Base-by-base conservation (phyloP, 2,888 invertebrate species). In the Melitaea athalia region DNA sequence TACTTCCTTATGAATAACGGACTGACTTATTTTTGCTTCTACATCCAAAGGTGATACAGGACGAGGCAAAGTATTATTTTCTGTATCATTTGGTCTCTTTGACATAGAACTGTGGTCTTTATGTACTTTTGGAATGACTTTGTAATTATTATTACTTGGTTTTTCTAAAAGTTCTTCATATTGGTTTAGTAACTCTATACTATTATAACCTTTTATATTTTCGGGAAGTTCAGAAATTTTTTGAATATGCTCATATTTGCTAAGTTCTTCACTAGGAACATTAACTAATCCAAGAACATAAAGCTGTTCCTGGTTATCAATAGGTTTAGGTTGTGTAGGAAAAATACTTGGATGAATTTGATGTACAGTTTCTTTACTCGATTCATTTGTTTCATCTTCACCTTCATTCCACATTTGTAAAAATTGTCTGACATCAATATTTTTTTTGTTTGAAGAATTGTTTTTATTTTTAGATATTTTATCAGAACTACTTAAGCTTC, bases 361-460 rank as follows among this genome's bases (percentile, higher is more conserved):
- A 66, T 74, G 62, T 67, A 74, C 62, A 55, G 75, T 76, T 75
- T 87, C 85, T 77, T 87, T 89, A 71, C 72, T 78, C 72, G 79
- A 84, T 69, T 85, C 84, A 74, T 76, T 77, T 71, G 79, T 80
- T 76, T 91, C 93, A 64, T 93, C 93, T 79, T 92, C 92, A 57
- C 90, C 93, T 81, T 93, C 93, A 87, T 88, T 92, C 93, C 93
- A 93, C 87, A 88, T 92, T 85, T 91, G 88, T 59, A 93, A 80
- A 81, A 90, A 93, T 76, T 93, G 92, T 72, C 93, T 84, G 5
- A 93, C 88, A 86, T 93, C 76, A 74, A 92, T 84, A 74, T 82
- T 80, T 72, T 87, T 87, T 75, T 85, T 90, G 49, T 84, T 82
- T 79, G 83, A 76, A 53, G 75, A 50, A 74, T 76, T 80, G 72